Conservation (phyloP, 2,113 vertebrate species). For the Forbesichthys agassizii region DNA sequence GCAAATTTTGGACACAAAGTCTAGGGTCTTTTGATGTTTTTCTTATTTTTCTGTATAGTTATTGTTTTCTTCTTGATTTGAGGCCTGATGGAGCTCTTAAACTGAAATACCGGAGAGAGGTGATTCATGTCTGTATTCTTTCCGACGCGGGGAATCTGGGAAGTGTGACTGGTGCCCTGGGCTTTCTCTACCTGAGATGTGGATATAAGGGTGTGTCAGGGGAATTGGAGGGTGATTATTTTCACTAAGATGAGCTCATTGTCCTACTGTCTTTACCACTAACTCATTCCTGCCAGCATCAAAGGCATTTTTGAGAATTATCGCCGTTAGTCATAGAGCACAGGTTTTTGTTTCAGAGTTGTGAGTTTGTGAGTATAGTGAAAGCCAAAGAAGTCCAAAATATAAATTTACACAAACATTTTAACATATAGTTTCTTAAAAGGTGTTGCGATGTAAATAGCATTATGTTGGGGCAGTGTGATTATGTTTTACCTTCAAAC, state of each 20-base stretch:
- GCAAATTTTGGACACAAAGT: no score
- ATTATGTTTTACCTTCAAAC: neutral
- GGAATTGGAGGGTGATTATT: slow-evolving; percentile 34
- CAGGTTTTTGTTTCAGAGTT: neutral
- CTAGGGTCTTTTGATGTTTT: neutral
- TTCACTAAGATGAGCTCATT: slow-evolving; percentile 1
- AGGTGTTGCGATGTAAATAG: neutral
- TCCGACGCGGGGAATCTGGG: neutral
- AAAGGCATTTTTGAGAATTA: neutral
- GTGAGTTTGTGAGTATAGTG: neutral
- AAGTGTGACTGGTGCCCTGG: slow-evolving; percentile 1
- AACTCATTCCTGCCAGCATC: neutral
- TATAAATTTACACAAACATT: neutral
- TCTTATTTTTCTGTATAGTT: neutral
- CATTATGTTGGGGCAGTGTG: neutral
- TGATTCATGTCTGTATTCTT: slow-evolving; percentile 17
- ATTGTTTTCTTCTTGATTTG: neutral
- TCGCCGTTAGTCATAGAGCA: neutral
- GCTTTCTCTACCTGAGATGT: neutral
- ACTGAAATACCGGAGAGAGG: slow-evolving; percentile 10
- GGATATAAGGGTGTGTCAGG: slow-evolving; percentile 13
- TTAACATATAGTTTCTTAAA: neutral
- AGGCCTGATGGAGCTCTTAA: no score
- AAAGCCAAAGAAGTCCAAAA: neutral
- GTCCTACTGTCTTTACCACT: neutral